Evolutionary conservation across 2,888 invertebrate species (phyloP), one percentile per base, ranked within the genome.

Genomic region (Drosophila koepferae): DNA sequence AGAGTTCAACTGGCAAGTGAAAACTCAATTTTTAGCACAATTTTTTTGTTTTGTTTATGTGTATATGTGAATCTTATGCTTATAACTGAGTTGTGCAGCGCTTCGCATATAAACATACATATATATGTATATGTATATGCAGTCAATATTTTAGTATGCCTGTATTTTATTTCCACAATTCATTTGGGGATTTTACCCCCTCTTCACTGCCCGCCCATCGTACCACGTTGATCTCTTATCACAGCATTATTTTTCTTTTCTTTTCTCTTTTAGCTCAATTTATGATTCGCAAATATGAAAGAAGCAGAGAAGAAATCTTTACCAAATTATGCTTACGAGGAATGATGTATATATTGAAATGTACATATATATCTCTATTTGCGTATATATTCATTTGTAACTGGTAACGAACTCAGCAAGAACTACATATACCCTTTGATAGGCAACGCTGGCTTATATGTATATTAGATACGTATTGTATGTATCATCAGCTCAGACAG

Each of bases 341-440:
- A 34, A 56, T 48, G 53, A 54, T 38, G 38, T 74, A 51, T 38
- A 40, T 40, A 55, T 58, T 48, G 12, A 31, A 43, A 36, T 18
- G 14, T 2, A 16, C 2, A 20, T 20, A 44, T 20, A 44, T 23
- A 28, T 28, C 3, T 28, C 28, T 28, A 4, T 28, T 28, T 28
- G 28, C 10, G 18, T 18, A 59, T 43, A 48, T 49, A 20, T 38
- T 34, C 14, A 34, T 62, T 66, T 67, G 34, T 49, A 56, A 77
- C 72, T 64, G 63, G 49, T 48, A 64, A 56, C 34, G 23, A 54
- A 66, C 44, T 58, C 54, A 51, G 62, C 66, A 76, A 72, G 60
- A 59, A 80, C 55, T 73, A 89, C 86, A 86, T 86, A 86, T 86
- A 88, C 75, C 70, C 81, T 74, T 85, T 82, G 78, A 74, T 82